Evolutionary conservation across 2,888 invertebrate genomes (phyloP).

Genomic region (Alloplasta piceator): DNA sequence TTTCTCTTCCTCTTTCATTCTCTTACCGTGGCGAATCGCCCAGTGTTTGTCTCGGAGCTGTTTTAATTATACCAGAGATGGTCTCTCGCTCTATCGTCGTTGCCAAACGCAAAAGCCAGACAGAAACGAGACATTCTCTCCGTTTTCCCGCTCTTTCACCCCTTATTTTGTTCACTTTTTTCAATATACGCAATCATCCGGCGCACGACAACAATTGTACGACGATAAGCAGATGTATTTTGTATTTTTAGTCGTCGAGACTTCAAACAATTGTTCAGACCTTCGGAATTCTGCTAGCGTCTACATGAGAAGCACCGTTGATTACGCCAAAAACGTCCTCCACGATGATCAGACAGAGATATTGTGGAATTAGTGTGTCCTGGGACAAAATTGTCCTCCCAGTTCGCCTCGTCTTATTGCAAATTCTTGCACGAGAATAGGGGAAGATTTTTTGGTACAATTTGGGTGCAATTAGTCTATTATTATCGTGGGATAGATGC

Average conservation of each 20-base stretch:
- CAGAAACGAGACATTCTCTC: background rate
- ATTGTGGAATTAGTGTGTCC: constrained; percentile 77
- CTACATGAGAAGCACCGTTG: too few relatives aligned
- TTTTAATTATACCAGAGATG: constrained; percentile 75
- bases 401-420: background rate
- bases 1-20: constrained; percentile 26
- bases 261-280: too few relatives aligned
- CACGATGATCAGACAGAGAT: constrained; percentile 77
- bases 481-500: too few relatives aligned
- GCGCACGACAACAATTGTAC: too few relatives aligned
- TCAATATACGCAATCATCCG: too few relatives aligned
- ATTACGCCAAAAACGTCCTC: constrained; percentile 71
- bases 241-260: too few relatives aligned
- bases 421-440: background rate
- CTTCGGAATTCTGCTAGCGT: too few relatives aligned
- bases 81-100: constrained; percentile 65
- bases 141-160: background rate
- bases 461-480: too few relatives aligned
- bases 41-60: constrained; percentile 64
- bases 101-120: constrained; percentile 15
- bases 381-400: constrained; percentile 72
- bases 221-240: too few relatives aligned
- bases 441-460: background rate
- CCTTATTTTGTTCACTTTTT: too few relatives aligned
- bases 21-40: constrained; percentile 36